Base-by-base conservation (phyloP, 2,888 invertebrate genomes). In the Caenorhabditis sulstoni region DNA sequence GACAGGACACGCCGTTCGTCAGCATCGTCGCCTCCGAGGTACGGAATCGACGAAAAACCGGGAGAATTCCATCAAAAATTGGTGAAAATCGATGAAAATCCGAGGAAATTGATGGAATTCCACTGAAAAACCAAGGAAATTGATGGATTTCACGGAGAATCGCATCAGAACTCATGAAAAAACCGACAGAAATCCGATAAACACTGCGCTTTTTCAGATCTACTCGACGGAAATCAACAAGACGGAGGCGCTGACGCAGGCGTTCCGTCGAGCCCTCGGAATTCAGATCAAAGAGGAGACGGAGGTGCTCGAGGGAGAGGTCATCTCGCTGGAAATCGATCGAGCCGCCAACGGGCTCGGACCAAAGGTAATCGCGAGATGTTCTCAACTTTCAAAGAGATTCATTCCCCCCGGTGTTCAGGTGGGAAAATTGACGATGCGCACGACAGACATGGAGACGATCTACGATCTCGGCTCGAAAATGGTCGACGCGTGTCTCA, bases 361-460 rank as follows among this genome's bases (percentile, higher is more conserved):
- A 7, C 86, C 87, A 14, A 88, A 88, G 66, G 84, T 81, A 16
- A 1, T 22, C n/a, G 50, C 3, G n/a, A n/a, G n/a, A n/a, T n/a
- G n/a, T n/a, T n/a, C n/a, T n/a, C n/a, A n/a, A n/a, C n/a, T n/a
- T n/a, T n/a, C n/a, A n/a, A n/a, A n/a, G n/a, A n/a, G n/a, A n/a
- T n/a, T n/a, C n/a, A n/a, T n/a, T n/a, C n/a, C n/a, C n/a, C n/a
- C n/a, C n/a, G n/a, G n/a, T n/a, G n/a, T 47, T 23, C 53, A 53
- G 53, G 78, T 89, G 14, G 90, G 90, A 70, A 95, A 98, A 88
- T 92, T 99, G 41, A 98, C 97, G 0, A 92, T 99, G 53, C 99
- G 99, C 92, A 99, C 99, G 0, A 98, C 97, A 0, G 99, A 99
- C 91, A 99, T 99, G 99, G 99, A 99, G 91, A 98, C 99, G 0